phyloP scores from a whole-genome alignment of 2,888 invertebrate species.

The Blastobasis lacticolella region DNA sequence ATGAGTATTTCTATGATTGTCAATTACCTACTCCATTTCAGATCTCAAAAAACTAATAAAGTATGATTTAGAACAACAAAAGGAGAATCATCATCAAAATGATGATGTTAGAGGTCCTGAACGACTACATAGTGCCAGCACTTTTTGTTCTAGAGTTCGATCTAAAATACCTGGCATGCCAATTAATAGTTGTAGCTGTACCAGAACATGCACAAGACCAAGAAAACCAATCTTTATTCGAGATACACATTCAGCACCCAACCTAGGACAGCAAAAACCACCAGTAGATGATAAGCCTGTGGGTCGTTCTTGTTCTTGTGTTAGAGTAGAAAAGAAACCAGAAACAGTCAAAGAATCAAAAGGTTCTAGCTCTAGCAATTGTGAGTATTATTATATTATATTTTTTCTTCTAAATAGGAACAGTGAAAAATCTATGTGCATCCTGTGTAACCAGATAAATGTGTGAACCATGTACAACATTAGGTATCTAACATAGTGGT shows the following conservation, averaged over 20 bases:
- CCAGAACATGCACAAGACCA: conserved; percentile 6
- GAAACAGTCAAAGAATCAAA: conserved; percentile 31
- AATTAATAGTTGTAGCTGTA: conserved; percentile 26
- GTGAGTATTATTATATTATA: conserved; percentile 33
- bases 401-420: background rate
- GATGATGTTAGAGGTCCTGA: conserved; percentile 41
- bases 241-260: conserved; percentile 49
- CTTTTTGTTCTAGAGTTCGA: conserved; percentile 56
- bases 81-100: conserved; percentile 30
- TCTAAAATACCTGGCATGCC: conserved; percentile 28
- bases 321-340: conserved; percentile 42
- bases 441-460: too few relatives aligned
- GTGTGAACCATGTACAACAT: too few relatives aligned
- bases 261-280: conserved; percentile 26
- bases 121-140: conserved; percentile 61
- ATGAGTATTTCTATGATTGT: too few relatives aligned
- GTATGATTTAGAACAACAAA: conserved; percentile 67
- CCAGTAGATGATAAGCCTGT: conserved; percentile 29
- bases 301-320: conserved; percentile 53
- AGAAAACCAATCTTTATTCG: conserved; percentile 24
- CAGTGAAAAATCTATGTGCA: too few relatives aligned
- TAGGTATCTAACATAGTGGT: too few relatives aligned
- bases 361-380: conserved; percentile 36
- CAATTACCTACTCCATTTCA: conserved; percentile 33
- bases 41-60: conserved; percentile 81